Evolutionary conservation across 2,888 invertebrate genomes (phyloP).

Genomic region (Phortica magna): DNA sequence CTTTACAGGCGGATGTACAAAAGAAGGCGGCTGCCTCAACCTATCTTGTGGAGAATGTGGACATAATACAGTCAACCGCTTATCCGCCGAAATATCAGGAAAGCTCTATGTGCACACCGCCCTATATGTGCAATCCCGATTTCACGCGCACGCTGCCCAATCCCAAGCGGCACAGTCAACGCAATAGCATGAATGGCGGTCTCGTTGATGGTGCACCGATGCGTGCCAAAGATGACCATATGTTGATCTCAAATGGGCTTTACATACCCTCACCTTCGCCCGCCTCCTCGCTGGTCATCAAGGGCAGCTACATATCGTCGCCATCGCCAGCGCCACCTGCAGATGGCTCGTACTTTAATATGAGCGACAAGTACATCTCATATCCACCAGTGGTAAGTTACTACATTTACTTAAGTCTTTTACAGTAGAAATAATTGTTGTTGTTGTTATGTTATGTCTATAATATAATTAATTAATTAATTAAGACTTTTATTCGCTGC

Average conservation of each 20-base stretch:
- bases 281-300: slow-evolving; percentile 75
- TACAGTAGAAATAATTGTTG: too few relatives aligned
- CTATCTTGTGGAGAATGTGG: slow-evolving; percentile 74
- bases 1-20: slow-evolving; percentile 74
- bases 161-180: slow-evolving; percentile 74
- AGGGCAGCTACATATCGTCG: slow-evolving; percentile 76
- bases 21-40: slow-evolving; percentile 76
- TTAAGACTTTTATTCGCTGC: slow-evolving; percentile 12
- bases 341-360: slow-evolving; percentile 75
- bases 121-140: slow-evolving; percentile 73
- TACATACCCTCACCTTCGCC: slow-evolving; percentile 76
- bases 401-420: slow-evolving; percentile 19
- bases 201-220: slow-evolving; percentile 63
- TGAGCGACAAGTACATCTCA: slow-evolving; percentile 76
- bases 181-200: slow-evolving; percentile 66
- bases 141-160: slow-evolving; percentile 76
- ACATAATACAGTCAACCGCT: slow-evolving; percentile 75
- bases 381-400: slow-evolving; percentile 76
- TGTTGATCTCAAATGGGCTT: slow-evolving; percentile 74
- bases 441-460: background rate
- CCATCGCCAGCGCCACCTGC: slow-evolving; percentile 76
- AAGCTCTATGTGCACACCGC: slow-evolving; percentile 75
- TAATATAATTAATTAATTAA: slow-evolving; percentile 1
- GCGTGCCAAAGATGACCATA: slow-evolving; percentile 75
- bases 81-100: slow-evolving; percentile 76